Conservation (phyloP, 2,113 vertebrate species). For the Tapirus terrestris region DNA sequence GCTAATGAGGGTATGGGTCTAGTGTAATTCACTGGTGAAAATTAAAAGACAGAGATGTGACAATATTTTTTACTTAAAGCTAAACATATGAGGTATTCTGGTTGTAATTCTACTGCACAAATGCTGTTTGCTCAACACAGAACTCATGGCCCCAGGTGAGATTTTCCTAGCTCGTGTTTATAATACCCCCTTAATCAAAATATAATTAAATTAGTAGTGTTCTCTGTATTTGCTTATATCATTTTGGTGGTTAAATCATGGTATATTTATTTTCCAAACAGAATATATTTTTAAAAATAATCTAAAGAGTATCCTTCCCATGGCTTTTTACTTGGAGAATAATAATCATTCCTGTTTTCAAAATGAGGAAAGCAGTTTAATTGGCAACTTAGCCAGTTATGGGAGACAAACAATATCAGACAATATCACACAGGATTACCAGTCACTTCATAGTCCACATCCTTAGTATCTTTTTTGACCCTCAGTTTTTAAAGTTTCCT, state of each 20-base stretch:
- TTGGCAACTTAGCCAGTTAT: slow-evolving; percentile 23
- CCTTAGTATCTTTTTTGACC: neutral
- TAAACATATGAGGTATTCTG: neutral
- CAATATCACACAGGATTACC: neutral
- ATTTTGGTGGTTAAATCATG: neutral
- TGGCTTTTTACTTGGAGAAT: neutral
- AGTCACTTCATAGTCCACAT: neutral
- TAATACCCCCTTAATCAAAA: neutral
- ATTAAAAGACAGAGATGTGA: neutral
- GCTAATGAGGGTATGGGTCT: neutral
- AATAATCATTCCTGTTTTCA: neutral
- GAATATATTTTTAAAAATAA: neutral
- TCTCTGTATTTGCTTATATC: neutral
- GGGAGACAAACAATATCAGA: neutral
- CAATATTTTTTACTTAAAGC: neutral
- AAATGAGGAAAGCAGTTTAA: neutral
- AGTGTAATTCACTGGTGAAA: neutral
- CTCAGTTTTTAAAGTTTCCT: neutral
- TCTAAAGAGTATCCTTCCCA: neutral
- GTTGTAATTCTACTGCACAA: neutral
- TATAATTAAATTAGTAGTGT: neutral
- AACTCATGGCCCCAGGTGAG: fast-evolving
- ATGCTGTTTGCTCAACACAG: neutral
- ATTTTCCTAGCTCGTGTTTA: neutral
- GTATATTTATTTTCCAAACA: neutral